Base-by-base conservation (phyloP, 2,113 vertebrate genomes). In the Xyrauchen texanus region DNA sequence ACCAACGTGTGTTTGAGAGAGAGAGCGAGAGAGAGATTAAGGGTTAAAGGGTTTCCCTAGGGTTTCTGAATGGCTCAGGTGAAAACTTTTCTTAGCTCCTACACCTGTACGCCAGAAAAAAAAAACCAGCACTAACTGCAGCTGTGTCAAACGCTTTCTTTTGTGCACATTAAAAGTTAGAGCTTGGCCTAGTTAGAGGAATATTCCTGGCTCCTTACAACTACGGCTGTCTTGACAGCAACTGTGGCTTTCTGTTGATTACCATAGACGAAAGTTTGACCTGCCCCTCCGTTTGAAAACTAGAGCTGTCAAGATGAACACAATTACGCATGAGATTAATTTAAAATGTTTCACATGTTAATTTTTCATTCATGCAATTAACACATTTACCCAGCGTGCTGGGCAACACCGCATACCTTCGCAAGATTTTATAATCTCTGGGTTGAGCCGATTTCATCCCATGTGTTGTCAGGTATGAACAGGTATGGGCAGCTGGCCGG, bases 141-240 rank as follows among this genome's bases (percentile, higher is more conserved):
- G 55, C 53, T 58, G 69, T 7, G 8, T 46, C 53, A 60, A 42
- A 60, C 11, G 13, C 13, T 72, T 72, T 60, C 70, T 46, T 55
- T 47, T 60, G 44, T 72, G 55, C 9, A 16, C 13, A 46, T 72
- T n/a, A 47, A 58, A 72, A 61, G 70, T 72, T 71, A 57, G 4
- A 57, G 68, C 34, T 45, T 57, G 68, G 44, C 68, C 68, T 8
- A 71, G 68, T 71, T 71, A 55, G 21, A 57, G 52, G 21, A 34
- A 34, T 34, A 34, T 45, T 57, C 53, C 0, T 4, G 7, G 13
- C 44, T 72, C 70, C 46, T 9, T 16, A 45, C 13, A n/a, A 45
- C 8, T 72, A 5, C 6, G 15, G 55, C 13, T 58, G 1, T 34
- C 21, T 34, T 34, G 21, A 34, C 21, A 15, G 15, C 55, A 58